These are phyloP conservation scores for Malthinus flaveolus DNA, from an alignment of 2,888 invertebrate genomes.

Conservation along the genomic window DNA sequence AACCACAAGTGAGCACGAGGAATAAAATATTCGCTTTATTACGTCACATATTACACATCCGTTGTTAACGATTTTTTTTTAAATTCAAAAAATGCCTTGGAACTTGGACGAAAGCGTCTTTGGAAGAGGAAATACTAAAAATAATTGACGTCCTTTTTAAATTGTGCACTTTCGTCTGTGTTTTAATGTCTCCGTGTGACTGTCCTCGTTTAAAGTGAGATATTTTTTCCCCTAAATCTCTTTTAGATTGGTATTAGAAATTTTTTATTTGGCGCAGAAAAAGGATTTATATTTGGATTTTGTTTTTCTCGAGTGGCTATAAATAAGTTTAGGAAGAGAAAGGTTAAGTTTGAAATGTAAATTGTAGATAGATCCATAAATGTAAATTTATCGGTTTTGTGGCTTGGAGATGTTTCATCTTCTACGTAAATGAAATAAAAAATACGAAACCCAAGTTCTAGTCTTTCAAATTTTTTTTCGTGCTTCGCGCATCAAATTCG, in stretches of 20 bases:
- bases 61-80: conserved; percentile 16
- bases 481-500: too few relatives aligned
- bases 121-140: too few relatives aligned
- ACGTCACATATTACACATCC: conserved; percentile 22
- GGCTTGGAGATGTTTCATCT: conserved; percentile 5
- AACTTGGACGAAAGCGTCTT: background rate
- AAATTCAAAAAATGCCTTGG: too few relatives aligned
- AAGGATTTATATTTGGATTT: conserved; percentile 5
- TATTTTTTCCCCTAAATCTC: background rate
- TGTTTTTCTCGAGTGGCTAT: conserved; percentile 4
- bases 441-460: too few relatives aligned
- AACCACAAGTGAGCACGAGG: conserved; percentile 18
- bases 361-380: conserved; percentile 5
- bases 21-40: conserved; percentile 13
- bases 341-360: conserved; percentile 1
- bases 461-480: too few relatives aligned
- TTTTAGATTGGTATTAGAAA: conserved; percentile 4
- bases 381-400: conserved; percentile 4
- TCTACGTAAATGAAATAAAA: conserved; percentile 1
- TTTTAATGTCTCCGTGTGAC: too few relatives aligned
- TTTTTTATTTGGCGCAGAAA: conserved; percentile 1
- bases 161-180: too few relatives aligned
- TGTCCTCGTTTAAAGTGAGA: background rate
- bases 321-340: background rate
- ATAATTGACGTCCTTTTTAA: too few relatives aligned